Base-by-base conservation (phyloP, 2,888 invertebrate species). In the Nomada fucata region DNA sequence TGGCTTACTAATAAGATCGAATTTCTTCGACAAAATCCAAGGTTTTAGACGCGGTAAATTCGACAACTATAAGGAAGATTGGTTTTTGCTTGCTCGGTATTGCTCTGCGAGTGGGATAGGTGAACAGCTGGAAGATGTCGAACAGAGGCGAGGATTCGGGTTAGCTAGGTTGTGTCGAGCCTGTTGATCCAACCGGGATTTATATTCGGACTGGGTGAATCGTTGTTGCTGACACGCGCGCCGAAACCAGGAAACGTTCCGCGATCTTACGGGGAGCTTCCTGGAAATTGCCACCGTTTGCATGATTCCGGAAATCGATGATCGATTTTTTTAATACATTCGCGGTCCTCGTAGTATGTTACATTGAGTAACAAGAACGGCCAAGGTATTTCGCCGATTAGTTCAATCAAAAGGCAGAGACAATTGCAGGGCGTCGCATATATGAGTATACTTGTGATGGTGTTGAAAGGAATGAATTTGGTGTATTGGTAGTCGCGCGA, bases 181-280 rank as follows among this genome's bases (percentile, higher is more conserved):
- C 59, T 79, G 79, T 80, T 80, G 79, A 80, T 79, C 65, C 79
- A 57, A 72, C 50, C 42, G 53, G 61, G 79, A 67, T 79, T 79
- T 79, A 79, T 67, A 80, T 80, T 80, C 67, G 71, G 65, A 13
- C 42, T 42, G 61, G 71, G 55, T 64, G 79, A 71, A 42, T 55
- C 59, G 65, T 63, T 50, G 63, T 50, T 42, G 47, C 71, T 42
- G 78, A 71, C 53, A 67, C 67, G 71, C 71, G 79, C 79, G 44
- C 26, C 47, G 57, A 52, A 20, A 52, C 63, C 29, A 44, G 26
- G 63, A 57, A 74, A 26, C 26, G 18, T 36, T 78, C 23, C 69
- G 60, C 79, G 79, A 67, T 55, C 52, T 52, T 4, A 5, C 7
- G 11, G 18, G 18, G 47, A 7, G 47, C 44, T 13, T 23, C 47